phyloP scores from a whole-genome alignment of 2,888 invertebrate species.

The Physocephala rufipes region DNA sequence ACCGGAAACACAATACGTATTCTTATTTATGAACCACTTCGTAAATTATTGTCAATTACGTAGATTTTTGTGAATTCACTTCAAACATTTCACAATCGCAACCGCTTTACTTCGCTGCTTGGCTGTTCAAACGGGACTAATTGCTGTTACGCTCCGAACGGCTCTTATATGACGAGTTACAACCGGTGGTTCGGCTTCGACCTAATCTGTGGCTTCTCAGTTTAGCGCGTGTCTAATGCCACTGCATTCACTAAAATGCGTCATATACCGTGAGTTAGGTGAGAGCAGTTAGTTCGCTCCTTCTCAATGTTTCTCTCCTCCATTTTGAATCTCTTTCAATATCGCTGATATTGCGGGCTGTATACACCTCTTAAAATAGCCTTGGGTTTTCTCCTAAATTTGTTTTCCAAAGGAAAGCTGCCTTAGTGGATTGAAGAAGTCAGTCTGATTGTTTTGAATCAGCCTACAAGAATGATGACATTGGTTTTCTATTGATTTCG shows the following conservation, averaged over 20 bases:
- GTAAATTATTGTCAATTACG: neutral
- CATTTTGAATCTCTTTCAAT: too few relatives aligned
- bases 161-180: slow-evolving; percentile 42
- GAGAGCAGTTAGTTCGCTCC: slow-evolving; percentile 12
- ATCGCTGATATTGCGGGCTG: too few relatives aligned
- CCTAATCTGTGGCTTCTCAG: slow-evolving; percentile 4
- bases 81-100: neutral
- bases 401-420: neutral
- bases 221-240: slow-evolving; percentile 31
- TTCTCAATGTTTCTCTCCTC: neutral
- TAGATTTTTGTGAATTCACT: neutral
- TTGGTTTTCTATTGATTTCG: slow-evolving; percentile 56
- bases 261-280: neutral
- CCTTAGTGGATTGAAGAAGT: slow-evolving; percentile 2
- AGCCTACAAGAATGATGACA: too few relatives aligned
- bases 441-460: slow-evolving; percentile 46
- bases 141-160: slow-evolving; percentile 38
- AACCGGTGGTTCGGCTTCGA: slow-evolving; percentile 12
- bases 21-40: slow-evolving; percentile 11
- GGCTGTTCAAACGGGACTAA: slow-evolving; percentile 45
- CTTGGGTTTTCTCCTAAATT: slow-evolving; percentile 2
- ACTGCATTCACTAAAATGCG: neutral
- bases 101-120: slow-evolving; percentile 41
- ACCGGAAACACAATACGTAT: slow-evolving; percentile 14
- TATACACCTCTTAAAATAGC: too few relatives aligned